Evolutionary conservation across 2,113 vertebrate genomes (phyloP).

Genomic region (Mobula hypostoma): DNA sequence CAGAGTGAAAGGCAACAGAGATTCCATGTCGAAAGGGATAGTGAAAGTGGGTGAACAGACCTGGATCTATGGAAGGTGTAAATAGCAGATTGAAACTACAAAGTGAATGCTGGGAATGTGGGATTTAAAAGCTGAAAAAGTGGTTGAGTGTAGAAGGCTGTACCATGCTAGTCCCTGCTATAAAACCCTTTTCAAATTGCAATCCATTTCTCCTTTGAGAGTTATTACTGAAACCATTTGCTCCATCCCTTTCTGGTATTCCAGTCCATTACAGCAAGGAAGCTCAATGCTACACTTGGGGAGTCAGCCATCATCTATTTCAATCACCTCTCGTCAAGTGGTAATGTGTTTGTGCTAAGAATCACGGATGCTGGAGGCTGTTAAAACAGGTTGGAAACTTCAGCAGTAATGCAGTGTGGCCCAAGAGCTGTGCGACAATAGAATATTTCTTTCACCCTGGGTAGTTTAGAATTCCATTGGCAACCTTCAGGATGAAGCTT

Average conservation of each 20-base stretch:
- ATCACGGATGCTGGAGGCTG: not conserved
- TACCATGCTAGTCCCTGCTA: not conserved
- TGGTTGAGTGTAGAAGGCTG: too few species aligned
- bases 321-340: not conserved
- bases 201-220: not conserved
- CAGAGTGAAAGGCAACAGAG: too few species aligned
- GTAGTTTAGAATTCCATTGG: not conserved
- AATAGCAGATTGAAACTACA: too few species aligned
- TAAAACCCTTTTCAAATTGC: not conserved
- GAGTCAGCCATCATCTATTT: not conserved
- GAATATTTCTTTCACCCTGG: not conserved
- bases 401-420: not conserved
- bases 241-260: not conserved
- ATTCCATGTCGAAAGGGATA: too few species aligned
- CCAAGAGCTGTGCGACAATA: not conserved
- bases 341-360: not conserved
- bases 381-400: not conserved
- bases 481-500: not conserved
- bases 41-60: too few species aligned
- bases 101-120: too few species aligned
- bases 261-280: not conserved
- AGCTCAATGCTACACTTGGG: not conserved
- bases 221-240: not conserved
- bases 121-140: too few species aligned
- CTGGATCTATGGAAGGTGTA: too few species aligned